phyloP scores from a whole-genome alignment of 2,113 vertebrate genomes.

The Tonatia bakeri region DNA sequence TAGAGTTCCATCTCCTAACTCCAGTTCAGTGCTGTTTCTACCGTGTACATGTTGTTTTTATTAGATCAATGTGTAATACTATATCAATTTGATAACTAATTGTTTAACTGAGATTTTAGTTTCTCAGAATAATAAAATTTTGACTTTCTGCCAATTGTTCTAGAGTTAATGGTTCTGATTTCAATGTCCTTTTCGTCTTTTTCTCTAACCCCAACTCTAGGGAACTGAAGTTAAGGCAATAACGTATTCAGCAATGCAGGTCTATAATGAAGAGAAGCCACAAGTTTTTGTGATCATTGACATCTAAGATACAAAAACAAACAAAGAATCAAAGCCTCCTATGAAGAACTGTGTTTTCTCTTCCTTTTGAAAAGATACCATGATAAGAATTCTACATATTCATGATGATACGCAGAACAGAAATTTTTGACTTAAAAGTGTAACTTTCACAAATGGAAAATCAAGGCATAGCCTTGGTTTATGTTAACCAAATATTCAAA shows the following conservation, averaged over 20 bases:
- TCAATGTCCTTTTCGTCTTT: slow-evolving; percentile 21
- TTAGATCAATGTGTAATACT: not conserved
- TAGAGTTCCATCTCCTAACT: not conserved
- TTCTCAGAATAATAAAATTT: slow-evolving; percentile 7
- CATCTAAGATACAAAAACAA: slow-evolving; percentile 83
- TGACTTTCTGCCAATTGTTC: not conserved
- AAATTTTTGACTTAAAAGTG: not conserved
- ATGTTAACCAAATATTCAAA: not conserved
- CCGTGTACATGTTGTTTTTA: not conserved
- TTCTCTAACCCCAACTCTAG: slow-evolving; percentile 74
- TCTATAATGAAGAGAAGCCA: slow-evolving; percentile 89
- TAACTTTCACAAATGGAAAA: slow-evolving; percentile 31
- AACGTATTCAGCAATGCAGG: slow-evolving; percentile 98
- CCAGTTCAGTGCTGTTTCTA: not conserved
- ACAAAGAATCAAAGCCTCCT: not conserved
- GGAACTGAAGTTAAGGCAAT: slow-evolving; percentile 99
- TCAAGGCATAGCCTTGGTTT: not conserved
- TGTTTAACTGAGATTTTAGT: not conserved
- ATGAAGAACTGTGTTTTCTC: not conserved
- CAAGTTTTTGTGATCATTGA: slow-evolving; percentile 97
- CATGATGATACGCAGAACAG: not conserved
- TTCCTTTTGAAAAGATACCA: slow-evolving; percentile 8
- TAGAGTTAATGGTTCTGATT: slow-evolving; percentile 14
- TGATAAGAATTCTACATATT: not conserved
- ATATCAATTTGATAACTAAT: not conserved